phyloP scores from a whole-genome alignment of 2,888 invertebrate species.

The Tenodera sinensis region DNA sequence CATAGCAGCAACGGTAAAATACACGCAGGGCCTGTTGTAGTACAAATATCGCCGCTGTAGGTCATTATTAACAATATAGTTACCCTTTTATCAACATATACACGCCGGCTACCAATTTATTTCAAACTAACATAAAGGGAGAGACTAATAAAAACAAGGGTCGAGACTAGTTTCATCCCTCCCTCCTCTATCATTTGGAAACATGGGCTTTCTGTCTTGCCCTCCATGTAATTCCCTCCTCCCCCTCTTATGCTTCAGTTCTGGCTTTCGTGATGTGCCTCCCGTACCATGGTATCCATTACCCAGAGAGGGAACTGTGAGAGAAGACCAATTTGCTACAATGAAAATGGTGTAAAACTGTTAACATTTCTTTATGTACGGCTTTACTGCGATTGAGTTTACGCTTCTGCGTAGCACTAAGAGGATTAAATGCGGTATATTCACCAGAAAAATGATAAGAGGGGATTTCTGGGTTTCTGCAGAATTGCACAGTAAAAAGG shows the following conservation, averaged over 20 bases:
- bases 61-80: not conserved
- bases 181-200: not conserved
- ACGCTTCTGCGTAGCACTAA: too few relatives aligned
- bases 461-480: too few relatives aligned
- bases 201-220: not conserved
- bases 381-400: too few relatives aligned
- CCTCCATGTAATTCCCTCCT: not conserved
- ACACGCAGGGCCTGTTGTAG: not conserved
- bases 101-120: not conserved
- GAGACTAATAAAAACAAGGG: not conserved
- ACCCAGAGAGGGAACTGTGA: not conserved
- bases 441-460: too few relatives aligned
- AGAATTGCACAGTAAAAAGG: too few relatives aligned
- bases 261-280: not conserved
- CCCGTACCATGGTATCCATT: not conserved
- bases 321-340: not conserved
- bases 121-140: not conserved
- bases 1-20: not conserved
- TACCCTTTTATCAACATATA: not conserved
- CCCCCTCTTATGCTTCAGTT: not conserved
- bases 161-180: not conserved
- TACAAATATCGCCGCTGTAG: not conserved
- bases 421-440: too few relatives aligned
- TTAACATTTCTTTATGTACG: not conserved
- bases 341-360: not conserved